phyloP scores from a whole-genome alignment of 1,140 invertebrate species.

The Monomorium pharaonis region DNA sequence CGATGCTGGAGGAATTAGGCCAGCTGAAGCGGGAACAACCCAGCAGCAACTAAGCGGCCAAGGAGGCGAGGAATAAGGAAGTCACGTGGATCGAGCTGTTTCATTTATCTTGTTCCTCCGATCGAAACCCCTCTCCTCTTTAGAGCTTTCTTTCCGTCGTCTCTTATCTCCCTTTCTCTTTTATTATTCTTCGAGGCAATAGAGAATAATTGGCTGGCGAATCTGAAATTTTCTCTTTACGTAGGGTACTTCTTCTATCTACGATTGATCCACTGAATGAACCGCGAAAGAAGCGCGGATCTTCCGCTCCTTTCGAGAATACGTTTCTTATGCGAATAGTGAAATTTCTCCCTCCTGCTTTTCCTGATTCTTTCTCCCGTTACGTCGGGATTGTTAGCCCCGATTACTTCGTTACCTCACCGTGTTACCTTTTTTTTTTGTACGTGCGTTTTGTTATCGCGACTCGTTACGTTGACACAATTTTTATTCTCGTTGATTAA shows the following conservation, averaged over 20 bases:
- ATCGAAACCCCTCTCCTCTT: background rate
- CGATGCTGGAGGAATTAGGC: slow-evolving; percentile 90
- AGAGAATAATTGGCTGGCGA: slow-evolving; percentile 27
- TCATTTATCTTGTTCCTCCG: slow-evolving; percentile 12
- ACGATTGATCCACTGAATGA: background rate
- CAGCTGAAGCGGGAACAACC: slow-evolving; percentile 87
- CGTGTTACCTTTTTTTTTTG: slow-evolving; percentile 35
- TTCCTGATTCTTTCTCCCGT: background rate
- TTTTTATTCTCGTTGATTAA: slow-evolving; percentile 50
- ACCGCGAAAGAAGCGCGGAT: background rate
- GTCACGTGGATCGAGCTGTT: slow-evolving; percentile 53
- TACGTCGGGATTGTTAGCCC: background rate
- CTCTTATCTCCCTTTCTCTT: slow-evolving; percentile 17
- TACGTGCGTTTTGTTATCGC: slow-evolving; percentile 44
- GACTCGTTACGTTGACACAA: slow-evolving; percentile 52
- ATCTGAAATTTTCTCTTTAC: slow-evolving; percentile 20
- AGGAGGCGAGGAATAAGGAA: slow-evolving; percentile 48
- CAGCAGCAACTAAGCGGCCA: slow-evolving; percentile 61
- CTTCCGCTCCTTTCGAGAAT: background rate
- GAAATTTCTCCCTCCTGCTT: background rate
- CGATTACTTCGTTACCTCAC: slow-evolving; percentile 33
- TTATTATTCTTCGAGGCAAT: slow-evolving; percentile 8
- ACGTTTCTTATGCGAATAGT: background rate
- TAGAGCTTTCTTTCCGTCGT: slow-evolving; percentile 28
- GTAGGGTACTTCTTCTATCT: background rate